These are phyloP conservation scores for Hypothenemus hampei DNA, from an alignment of 1,140 invertebrate species.

Conservation along the genomic window DNA sequence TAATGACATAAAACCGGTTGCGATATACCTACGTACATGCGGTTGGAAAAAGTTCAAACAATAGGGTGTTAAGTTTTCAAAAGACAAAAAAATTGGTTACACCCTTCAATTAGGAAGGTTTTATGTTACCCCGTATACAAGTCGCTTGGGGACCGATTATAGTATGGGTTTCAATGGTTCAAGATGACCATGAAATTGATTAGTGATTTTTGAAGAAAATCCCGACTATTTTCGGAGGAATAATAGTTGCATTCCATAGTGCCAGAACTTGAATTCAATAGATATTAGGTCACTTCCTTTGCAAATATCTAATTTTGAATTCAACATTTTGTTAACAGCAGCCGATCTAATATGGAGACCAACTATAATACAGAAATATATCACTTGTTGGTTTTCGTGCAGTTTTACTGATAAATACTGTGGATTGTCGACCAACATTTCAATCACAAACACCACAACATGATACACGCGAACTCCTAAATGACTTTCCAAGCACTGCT, in stretches of 20 bases:
- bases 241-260: too few relatives aligned
- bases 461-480: too few relatives aligned
- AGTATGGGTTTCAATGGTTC: slow-evolving; percentile 1
- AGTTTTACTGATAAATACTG: too few relatives aligned
- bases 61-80: slow-evolving; percentile 15
- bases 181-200: not conserved
- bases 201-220: not conserved
- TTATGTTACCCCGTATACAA: slow-evolving; percentile 11
- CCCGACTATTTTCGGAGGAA: not conserved
- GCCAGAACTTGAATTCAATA: too few relatives aligned
- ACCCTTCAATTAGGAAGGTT: slow-evolving; percentile 17
- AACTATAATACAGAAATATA: too few relatives aligned
- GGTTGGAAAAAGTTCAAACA: slow-evolving; percentile 10
- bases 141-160: not conserved
- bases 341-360: too few relatives aligned
- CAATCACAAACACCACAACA: slow-evolving; percentile 1
- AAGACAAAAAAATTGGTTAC: slow-evolving; percentile 11
- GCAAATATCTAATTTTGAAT: too few relatives aligned
- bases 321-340: too few relatives aligned
- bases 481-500: too few relatives aligned
- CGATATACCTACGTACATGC: not conserved
- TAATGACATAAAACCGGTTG: not conserved
- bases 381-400: too few relatives aligned
- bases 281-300: too few relatives aligned
- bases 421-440: too few relatives aligned